Evolutionary conservation across 2,797 vertebrate species (phyloP).

Genomic region (Sebastes nivosus): DNA sequence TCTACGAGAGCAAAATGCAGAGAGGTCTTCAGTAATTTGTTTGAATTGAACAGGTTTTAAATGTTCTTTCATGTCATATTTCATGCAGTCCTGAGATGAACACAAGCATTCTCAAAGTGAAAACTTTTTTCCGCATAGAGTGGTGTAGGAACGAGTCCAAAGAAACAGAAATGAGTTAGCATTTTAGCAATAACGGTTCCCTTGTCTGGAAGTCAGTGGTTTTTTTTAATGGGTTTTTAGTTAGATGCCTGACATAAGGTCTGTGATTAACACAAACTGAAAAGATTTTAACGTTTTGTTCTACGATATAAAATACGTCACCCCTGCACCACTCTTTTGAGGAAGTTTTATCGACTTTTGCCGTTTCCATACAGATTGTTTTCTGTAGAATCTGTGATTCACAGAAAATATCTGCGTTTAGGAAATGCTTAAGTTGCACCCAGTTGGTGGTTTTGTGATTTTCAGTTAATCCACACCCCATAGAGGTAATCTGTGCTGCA

Average conservation of each 20-base stretch:
- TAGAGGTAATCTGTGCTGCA: constrained; percentile 27
- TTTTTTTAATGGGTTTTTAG: not conserved
- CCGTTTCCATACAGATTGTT: not conserved
- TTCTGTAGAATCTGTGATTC: not conserved
- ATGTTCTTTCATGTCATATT: not conserved
- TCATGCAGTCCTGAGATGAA: not conserved
- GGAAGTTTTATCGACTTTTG: not conserved
- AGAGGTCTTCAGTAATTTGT: too few species aligned
- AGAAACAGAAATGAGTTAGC: not conserved
- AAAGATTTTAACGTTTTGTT: too few species aligned
- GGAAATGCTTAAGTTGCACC: constrained; percentile 47
- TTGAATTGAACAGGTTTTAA: not conserved
- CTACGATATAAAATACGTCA: not conserved
- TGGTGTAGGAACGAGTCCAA: not conserved
- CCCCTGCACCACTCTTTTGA: not conserved
- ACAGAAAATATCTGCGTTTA: constrained; percentile 6
- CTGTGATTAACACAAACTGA: too few species aligned
- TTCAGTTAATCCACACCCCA: constrained; percentile 31
- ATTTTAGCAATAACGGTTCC: not conserved
- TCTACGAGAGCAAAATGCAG: not conserved
- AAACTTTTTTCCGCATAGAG: not conserved
- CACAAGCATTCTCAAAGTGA: not conserved
- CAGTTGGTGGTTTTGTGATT: constrained; percentile 37
- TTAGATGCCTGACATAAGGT: not conserved
- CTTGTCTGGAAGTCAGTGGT: not conserved